Percentiles rank a stretch among this genome's conserved stretches.
Conservation (phyloP, 2,113 vertebrate species). For the Bufo gargarizans region DNA sequence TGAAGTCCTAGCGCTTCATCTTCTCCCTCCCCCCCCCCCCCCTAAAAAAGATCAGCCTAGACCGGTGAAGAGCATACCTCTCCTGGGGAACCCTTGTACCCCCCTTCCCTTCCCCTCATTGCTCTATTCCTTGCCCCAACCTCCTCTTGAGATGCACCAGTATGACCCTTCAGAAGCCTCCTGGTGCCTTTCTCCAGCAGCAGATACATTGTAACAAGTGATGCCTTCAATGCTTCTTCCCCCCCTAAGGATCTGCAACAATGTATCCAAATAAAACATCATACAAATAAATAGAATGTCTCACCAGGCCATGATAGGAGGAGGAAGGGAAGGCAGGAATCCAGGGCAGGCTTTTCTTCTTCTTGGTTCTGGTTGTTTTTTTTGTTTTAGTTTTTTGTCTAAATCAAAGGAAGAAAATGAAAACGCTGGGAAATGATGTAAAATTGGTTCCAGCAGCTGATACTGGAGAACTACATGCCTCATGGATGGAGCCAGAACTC, state of each 20-base stretch:
- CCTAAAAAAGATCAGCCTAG: not conserved
- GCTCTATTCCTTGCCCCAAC: too few relatives aligned
- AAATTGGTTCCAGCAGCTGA: slow-evolving; percentile 51
- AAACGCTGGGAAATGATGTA: slow-evolving; percentile 52
- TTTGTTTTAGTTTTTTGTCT: not conserved
- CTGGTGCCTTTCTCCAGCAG: not conserved
- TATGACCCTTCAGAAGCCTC: not conserved
- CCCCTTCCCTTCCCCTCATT: not conserved
- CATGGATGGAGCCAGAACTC: slow-evolving; percentile 56
- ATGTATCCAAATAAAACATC: not conserved
- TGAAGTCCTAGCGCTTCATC: slow-evolving; percentile 3
- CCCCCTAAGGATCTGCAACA: not conserved
- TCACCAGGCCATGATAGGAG: slow-evolving; percentile 59
- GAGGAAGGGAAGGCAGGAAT: slow-evolving; percentile 41
- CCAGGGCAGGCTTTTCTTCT: slow-evolving; percentile 20
- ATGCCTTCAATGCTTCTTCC: not conserved
- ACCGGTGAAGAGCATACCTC: not conserved
- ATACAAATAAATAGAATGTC: not conserved
- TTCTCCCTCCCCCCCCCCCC: not conserved
- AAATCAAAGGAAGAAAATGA: slow-evolving; percentile 54
- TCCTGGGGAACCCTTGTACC: not conserved
- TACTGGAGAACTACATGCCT: slow-evolving; percentile 55
- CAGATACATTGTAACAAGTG: not conserved
- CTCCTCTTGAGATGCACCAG: too few relatives aligned
- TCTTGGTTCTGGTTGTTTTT: not conserved